These are phyloP conservation scores for Anoura caudifer DNA, from an alignment of 2,113 vertebrate genomes.

Conservation along the genomic window DNA sequence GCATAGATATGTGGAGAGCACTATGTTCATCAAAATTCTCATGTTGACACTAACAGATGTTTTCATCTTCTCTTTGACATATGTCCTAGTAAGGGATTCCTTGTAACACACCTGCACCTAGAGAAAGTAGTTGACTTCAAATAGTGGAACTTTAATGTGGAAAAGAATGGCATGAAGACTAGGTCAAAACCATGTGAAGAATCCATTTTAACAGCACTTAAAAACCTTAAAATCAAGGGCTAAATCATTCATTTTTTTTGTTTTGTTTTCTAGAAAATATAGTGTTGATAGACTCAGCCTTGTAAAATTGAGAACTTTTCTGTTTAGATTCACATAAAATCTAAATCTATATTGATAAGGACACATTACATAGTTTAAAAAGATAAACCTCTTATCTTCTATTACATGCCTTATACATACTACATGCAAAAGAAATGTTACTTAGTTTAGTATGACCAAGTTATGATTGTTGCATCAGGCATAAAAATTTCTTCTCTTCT, in stretches of 20 bases:
- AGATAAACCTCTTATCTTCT: background rate
- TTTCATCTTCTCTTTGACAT: background rate
- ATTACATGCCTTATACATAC: background rate
- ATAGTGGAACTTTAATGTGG: constrained; percentile 3
- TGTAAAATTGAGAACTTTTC: background rate
- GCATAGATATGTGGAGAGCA: background rate
- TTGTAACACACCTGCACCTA: background rate
- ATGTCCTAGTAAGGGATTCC: background rate
- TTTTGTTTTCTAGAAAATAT: background rate
- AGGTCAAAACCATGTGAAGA: background rate
- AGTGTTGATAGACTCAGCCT: background rate
- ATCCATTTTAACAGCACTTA: background rate
- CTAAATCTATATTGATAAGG: background rate
- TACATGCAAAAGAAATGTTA: background rate
- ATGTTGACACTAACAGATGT: background rate
- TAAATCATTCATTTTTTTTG: background rate
- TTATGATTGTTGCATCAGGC: background rate
- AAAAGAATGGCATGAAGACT: background rate
- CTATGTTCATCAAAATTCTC: background rate
- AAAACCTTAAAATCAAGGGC: background rate
- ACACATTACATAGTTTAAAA: background rate
- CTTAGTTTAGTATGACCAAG: background rate
- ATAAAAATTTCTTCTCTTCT: background rate
- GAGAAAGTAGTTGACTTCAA: background rate
- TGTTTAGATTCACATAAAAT: background rate